Evolutionary conservation across 2,888 invertebrate species (phyloP).

Genomic region (Abrostola triplasia): DNA sequence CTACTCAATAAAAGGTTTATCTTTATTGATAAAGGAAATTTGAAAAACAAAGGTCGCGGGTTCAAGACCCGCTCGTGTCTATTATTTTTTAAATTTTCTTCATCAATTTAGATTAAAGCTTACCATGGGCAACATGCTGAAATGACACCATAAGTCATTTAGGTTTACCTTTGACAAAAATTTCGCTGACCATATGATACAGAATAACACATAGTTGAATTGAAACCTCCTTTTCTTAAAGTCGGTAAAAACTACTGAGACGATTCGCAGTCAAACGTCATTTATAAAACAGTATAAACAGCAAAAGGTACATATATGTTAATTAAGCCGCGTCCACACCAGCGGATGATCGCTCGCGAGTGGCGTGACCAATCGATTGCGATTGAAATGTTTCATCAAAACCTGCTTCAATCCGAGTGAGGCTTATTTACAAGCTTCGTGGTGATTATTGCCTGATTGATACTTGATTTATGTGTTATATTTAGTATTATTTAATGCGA

Average conservation of each 20-base stretch:
- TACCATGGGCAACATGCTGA: no score
- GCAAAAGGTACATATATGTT: conserved; percentile 46
- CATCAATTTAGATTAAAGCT: no score
- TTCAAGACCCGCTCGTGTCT: no score
- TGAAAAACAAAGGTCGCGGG: no score
- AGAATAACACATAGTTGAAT: no score
- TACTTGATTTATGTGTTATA: conserved; percentile 11
- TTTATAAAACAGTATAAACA: conserved; percentile 39
- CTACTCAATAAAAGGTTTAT: no score
- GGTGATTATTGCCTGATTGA: conserved; percentile 13
- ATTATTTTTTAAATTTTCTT: no score
- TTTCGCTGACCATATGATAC: no score
- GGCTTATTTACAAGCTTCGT: conserved; percentile 22
- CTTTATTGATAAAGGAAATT: no score
- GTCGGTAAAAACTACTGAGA: background rate
- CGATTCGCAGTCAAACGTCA: conserved; percentile 24
- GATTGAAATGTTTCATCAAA: conserved; percentile 30
- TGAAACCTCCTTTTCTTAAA: no score
- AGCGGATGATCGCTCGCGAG: conserved; percentile 56
- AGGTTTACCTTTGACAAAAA: no score
- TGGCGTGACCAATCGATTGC: conserved; percentile 61
- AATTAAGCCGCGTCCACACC: conserved; percentile 70
- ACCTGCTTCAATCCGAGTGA: conserved; percentile 25
- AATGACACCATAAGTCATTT: no score
- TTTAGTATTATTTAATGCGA: background rate